These are phyloP conservation scores for Clarias pachynema DNA, from an alignment of 2,797 vertebrate genomes.

Conservation along the genomic window DNA sequence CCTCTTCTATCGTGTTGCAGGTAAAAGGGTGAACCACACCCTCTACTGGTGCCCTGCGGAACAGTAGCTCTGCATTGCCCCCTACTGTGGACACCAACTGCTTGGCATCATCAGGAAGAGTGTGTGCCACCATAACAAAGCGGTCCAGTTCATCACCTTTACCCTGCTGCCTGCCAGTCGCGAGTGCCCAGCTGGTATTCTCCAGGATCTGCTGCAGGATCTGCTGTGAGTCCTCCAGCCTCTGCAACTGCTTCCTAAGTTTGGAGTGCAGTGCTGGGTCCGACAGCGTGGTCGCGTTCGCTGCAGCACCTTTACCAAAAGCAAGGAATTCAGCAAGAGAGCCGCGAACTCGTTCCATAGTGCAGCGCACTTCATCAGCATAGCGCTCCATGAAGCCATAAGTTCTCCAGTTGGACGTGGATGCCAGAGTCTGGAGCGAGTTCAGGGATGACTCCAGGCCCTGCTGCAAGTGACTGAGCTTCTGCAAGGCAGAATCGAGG, in stretches of 20 bases:
- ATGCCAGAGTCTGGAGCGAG: constrained; percentile 75
- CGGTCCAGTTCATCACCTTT: constrained; percentile 91
- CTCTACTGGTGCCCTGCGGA: constrained; percentile 68
- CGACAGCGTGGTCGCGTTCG: constrained; percentile 80
- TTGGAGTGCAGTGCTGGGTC: constrained; percentile 85
- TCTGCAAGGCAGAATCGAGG: constrained; percentile 85
- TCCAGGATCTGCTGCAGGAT: constrained; percentile 87
- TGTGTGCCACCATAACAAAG: constrained; percentile 91
- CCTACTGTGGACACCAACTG: constrained; percentile 88
- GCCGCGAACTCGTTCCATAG: constrained; percentile 82
- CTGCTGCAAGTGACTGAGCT: constrained; percentile 82
- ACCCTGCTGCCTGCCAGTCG: constrained; percentile 77
- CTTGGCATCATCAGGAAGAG: constrained; percentile 87
- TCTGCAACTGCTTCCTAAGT: constrained; percentile 85
- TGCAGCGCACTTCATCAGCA: constrained; percentile 80
- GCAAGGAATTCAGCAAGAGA: constrained; percentile 81
- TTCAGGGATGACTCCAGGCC: constrained; percentile 76
- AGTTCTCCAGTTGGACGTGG: constrained; percentile 86
- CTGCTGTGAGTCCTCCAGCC: constrained; percentile 91
- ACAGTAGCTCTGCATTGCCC: constrained; percentile 82
- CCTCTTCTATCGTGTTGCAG: constrained; percentile 66
- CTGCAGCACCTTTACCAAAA: constrained; percentile 82
- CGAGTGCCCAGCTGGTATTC: constrained; percentile 82
- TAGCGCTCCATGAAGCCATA: constrained; percentile 86
- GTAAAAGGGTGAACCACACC: constrained; percentile 66